Evolutionary conservation across 2,888 invertebrate genomes (phyloP).

Genomic region (Drosophila parthenogenetica): DNA sequence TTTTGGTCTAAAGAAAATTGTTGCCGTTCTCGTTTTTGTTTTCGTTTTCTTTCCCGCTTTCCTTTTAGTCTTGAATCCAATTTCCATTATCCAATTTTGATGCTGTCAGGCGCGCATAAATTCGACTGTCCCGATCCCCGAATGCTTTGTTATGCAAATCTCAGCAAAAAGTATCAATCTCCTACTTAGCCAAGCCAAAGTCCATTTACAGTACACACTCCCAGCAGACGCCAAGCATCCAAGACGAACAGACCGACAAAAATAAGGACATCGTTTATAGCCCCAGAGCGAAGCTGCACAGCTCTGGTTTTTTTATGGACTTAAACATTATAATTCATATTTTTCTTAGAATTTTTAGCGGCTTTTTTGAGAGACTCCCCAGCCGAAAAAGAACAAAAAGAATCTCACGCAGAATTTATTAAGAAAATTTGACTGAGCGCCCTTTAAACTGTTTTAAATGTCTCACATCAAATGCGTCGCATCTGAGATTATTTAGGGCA

Average conservation of each 20-base stretch:
- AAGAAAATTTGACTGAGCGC: conserved; percentile 21
- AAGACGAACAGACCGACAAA: neutral
- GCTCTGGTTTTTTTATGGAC: conserved; percentile 30
- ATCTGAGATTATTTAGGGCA: conserved; percentile 25
- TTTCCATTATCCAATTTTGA: conserved; percentile 78
- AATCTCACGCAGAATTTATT: conserved; percentile 4
- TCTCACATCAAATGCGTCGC: conserved; percentile 14
- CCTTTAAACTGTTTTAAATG: conserved; percentile 38
- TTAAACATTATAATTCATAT: conserved; percentile 54
- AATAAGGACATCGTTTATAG: conserved; percentile 33
- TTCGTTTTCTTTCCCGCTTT: conserved; percentile 29
- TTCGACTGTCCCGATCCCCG: conserved; percentile 26
- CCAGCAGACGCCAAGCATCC: neutral
- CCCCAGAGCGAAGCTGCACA: conserved; percentile 25
- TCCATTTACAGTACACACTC: conserved; percentile 47
- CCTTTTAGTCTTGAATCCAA: conserved; percentile 65
- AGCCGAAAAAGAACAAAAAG: neutral
- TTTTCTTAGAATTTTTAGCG: conserved; percentile 43
- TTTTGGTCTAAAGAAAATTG: conserved; percentile 26
- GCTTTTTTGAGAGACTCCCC: conserved; percentile 31
- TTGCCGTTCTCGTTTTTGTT: conserved; percentile 4
- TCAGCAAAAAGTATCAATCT: conserved; percentile 58
- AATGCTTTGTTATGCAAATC: conserved; percentile 74
- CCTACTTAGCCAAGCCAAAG: conserved; percentile 46
- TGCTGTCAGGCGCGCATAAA: conserved; percentile 71